Evolutionary conservation across 2,113 vertebrate species (phyloP).

Genomic region (Toxostoma redivivum): DNA sequence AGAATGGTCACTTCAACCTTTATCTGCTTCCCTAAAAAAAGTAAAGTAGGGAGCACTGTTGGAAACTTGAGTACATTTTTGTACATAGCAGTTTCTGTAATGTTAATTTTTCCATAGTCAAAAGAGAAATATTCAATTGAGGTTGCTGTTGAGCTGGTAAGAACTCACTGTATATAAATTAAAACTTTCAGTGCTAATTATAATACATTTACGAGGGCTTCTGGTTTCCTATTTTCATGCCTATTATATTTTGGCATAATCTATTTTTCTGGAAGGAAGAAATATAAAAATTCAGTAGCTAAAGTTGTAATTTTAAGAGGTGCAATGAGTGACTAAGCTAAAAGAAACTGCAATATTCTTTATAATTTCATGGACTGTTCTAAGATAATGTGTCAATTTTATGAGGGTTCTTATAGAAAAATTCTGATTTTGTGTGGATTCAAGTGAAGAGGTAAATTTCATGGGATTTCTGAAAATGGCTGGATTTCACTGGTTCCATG

Average conservation of each 20-base stretch:
- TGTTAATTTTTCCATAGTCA: background rate
- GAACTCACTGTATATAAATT: background rate
- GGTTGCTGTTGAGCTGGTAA: background rate
- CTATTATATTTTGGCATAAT: background rate
- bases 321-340: background rate
- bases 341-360: conserved; percentile 62
- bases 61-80: background rate
- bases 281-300: background rate
- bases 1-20: background rate
- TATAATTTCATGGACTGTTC: conserved; percentile 70
- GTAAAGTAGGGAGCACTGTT: background rate
- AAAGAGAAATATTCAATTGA: background rate
- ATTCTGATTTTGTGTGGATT: conserved; percentile 72
- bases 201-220: background rate
- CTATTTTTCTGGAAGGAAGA: conserved; percentile 7
- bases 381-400: conserved; percentile 70
- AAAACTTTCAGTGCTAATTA: background rate
- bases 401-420: conserved; percentile 57
- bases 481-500: conserved; percentile 63
- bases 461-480: conserved; percentile 69
- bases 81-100: background rate
- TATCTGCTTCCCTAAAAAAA: background rate
- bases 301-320: conserved; percentile 49
- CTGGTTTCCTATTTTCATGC: conserved; percentile 15
- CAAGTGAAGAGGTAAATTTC: conserved; percentile 72